Conservation (phyloP, 2,888 invertebrate species). For the Epiblema foenella region DNA sequence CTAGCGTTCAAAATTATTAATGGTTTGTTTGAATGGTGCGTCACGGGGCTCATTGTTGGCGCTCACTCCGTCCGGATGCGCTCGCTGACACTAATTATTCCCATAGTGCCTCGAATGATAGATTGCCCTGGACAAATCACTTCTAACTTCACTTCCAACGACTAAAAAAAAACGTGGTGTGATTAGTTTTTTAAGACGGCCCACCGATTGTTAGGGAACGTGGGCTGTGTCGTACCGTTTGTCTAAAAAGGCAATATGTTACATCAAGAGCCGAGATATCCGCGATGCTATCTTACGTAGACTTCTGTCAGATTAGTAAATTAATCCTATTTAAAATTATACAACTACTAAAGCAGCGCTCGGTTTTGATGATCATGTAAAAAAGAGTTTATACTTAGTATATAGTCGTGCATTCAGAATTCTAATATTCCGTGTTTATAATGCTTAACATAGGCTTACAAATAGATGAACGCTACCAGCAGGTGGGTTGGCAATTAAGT, state of each 20-base stretch:
- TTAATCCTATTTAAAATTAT: constrained; percentile 69
- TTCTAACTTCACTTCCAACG: constrained; percentile 72
- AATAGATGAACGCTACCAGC: constrained; percentile 50
- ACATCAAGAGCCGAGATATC: constrained; percentile 61
- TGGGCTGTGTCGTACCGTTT: constrained; percentile 67
- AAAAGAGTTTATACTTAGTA: not conserved
- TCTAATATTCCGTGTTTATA: constrained; percentile 14
- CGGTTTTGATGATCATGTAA: constrained; percentile 41
- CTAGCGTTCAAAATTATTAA: constrained; percentile 82
- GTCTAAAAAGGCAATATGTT: constrained; percentile 74
- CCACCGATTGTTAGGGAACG: constrained; percentile 71
- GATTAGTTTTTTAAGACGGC: constrained; percentile 74
- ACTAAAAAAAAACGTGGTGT: constrained; percentile 76
- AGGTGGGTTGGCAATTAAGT: constrained; percentile 59
- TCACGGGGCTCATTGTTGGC: constrained; percentile 80
- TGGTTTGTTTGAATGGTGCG: constrained; percentile 83
- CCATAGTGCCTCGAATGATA: constrained; percentile 82
- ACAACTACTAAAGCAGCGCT: constrained; percentile 23
- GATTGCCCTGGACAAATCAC: constrained; percentile 84
- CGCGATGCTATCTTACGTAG: constrained; percentile 64
- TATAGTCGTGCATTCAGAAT: constrained; percentile 14
- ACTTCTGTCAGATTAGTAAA: constrained; percentile 69
- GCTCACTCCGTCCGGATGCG: constrained; percentile 79
- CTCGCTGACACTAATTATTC: constrained; percentile 84
- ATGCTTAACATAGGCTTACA: constrained; percentile 20